These are phyloP conservation scores for Acromyrmex echinatior DNA, from an alignment of 1,140 invertebrate genomes.

Conservation along the genomic window DNA sequence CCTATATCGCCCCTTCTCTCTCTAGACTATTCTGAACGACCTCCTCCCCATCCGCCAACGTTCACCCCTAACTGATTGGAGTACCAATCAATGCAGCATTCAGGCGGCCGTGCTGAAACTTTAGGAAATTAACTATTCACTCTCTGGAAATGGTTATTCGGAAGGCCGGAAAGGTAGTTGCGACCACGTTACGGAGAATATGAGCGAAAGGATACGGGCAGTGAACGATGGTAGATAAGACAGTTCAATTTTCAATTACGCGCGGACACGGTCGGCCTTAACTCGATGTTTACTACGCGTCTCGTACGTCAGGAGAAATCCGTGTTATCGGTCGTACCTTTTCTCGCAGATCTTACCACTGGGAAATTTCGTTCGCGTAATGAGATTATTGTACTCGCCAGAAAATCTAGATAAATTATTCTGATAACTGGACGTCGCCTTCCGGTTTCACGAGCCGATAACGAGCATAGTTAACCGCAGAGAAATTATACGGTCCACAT, in stretches of 20 bases:
- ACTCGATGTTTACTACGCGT: no score
- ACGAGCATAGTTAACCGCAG: conserved; percentile 28
- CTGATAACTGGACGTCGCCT: conserved; percentile 36
- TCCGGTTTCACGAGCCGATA: conserved; percentile 41
- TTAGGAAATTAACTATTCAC: conserved; percentile 87
- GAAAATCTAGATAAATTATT: conserved; percentile 58
- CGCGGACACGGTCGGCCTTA: neutral
- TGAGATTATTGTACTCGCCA: conserved; percentile 33
- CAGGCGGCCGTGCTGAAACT: conserved; percentile 84
- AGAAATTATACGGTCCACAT: conserved; percentile 56
- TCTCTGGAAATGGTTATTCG: conserved; percentile 85
- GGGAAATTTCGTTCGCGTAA: conserved; percentile 18
- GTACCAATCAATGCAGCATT: conserved; percentile 86
- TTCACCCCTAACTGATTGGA: conserved; percentile 85
- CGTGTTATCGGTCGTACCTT: neutral
- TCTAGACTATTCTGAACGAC: conserved; percentile 69
- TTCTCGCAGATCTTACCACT: neutral
- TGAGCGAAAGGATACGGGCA: conserved; percentile 60
- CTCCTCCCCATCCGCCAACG: conserved; percentile 67
- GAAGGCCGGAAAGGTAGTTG: conserved; percentile 81
- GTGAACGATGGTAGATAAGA: conserved; percentile 80
- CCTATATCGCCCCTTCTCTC: neutral
- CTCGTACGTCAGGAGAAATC: neutral
- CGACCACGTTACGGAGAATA: conserved; percentile 60
- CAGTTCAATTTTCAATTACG: conserved; percentile 85